These are phyloP conservation scores for Stomatorhinus ivindoensis DNA, from an alignment of 2,113 vertebrate genomes.

Conservation along the genomic window DNA sequence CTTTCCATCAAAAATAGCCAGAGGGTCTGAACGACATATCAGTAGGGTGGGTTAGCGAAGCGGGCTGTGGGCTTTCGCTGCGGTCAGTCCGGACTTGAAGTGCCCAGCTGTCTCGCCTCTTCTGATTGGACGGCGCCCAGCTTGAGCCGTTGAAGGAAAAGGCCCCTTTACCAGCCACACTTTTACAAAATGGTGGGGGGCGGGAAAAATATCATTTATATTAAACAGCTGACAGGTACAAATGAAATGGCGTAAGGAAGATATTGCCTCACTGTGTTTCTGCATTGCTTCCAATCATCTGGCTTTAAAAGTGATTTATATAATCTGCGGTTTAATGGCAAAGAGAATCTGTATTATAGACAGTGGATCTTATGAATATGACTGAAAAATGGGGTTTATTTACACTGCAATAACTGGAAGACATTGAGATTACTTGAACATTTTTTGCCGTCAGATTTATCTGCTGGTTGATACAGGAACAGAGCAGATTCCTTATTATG, in stretches of 20 bases:
- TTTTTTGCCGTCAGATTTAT: neutral
- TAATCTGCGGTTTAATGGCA: neutral
- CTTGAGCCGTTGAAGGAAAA: neutral
- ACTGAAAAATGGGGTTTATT: conserved; percentile 4
- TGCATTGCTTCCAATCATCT: neutral
- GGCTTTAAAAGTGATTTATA: conserved; percentile 1
- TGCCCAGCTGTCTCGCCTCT: neutral
- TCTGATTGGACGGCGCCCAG: neutral
- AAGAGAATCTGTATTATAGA: neutral
- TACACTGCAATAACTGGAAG: neutral
- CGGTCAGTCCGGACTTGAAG: neutral
- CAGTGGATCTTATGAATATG: neutral
- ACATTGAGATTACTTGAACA: neutral
- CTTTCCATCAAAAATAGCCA: conserved; percentile 24
- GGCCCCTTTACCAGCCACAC: neutral
- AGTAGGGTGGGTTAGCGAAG: neutral
- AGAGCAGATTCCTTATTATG: neutral
- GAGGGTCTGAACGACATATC: neutral
- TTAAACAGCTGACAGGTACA: neutral
- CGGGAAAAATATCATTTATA: neutral
- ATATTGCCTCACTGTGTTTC: neutral
- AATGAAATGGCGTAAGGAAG: neutral
- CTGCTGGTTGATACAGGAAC: neutral
- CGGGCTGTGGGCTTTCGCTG: neutral
- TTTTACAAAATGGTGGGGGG: neutral